Evolutionary conservation across 2,797 vertebrate genomes (phyloP).

Genomic region (Sebastes taczanowskii): DNA sequence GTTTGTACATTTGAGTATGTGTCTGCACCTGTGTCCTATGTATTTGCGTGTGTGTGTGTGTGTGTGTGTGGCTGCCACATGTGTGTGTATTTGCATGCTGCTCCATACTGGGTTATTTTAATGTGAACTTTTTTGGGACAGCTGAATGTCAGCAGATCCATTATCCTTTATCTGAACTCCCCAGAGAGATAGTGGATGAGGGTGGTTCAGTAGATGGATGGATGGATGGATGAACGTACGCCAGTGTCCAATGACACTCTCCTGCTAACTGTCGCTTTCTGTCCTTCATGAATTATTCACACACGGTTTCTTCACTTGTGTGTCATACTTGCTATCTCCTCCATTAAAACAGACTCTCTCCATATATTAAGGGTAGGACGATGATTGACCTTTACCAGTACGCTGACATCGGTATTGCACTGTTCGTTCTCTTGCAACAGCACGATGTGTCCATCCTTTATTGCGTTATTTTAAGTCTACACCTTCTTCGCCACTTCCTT

Average conservation of each 20-base stretch:
- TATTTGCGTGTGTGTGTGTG: not conserved
- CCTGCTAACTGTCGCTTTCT: constrained; percentile 68
- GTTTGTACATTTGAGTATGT: not conserved
- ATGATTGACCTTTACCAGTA: not conserved
- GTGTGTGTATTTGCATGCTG: constrained; percentile 12
- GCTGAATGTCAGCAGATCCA: constrained; percentile 73
- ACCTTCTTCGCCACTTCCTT: no score
- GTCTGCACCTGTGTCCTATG: not conserved
- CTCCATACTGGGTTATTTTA: constrained; percentile 41
- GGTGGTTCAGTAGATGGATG: constrained; percentile 43
- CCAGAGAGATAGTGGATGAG: constrained; percentile 38
- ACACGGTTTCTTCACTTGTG: constrained; percentile 42
- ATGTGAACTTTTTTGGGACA: constrained; percentile 61
- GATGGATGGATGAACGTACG: constrained; percentile 50
- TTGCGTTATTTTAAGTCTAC: no score
- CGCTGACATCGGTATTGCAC: not conserved
- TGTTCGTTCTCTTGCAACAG: not conserved
- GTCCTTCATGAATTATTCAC: constrained; percentile 77
- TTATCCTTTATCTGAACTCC: constrained; percentile 75
- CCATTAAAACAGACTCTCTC: constrained; percentile 20
- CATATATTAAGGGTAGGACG: not conserved
- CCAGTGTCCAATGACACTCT: constrained; percentile 67
- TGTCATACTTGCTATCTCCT: constrained; percentile 28
- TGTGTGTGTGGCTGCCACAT: not conserved
- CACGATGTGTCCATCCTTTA: not conserved